A percentile compares a stretch with the other conserved stretches of the same genome.
These are phyloP conservation scores for Phlogophora meticulosa DNA, from an alignment of 2,888 invertebrate species.

Conservation along the genomic window DNA sequence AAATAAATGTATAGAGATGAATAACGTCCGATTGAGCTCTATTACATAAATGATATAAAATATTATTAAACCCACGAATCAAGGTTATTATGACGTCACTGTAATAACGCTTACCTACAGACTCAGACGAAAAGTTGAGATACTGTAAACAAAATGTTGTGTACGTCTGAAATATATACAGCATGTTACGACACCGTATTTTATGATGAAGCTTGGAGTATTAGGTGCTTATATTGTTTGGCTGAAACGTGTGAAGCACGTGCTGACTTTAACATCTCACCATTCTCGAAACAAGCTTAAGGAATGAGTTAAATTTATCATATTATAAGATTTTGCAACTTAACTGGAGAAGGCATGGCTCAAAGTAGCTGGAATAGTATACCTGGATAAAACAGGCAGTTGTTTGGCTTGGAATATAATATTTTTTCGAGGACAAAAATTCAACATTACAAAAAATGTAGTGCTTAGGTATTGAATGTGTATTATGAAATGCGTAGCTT, in stretches of 20 bases:
- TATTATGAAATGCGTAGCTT: conserved; percentile 20
- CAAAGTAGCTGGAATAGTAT: not conserved
- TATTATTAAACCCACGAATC: conserved; percentile 2
- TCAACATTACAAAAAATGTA: not conserved
- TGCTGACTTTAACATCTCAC: conserved; percentile 10
- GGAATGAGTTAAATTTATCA: conserved; percentile 34
- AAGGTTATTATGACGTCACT: conserved; percentile 22
- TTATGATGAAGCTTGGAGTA: conserved; percentile 12
- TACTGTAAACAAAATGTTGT: conserved; percentile 31
- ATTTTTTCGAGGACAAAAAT: conserved; percentile 14
- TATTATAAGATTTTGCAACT: conserved; percentile 24
- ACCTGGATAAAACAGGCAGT: not conserved
- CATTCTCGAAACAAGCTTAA: conserved; percentile 39
- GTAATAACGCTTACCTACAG: conserved; percentile 28
- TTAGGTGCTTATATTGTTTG: conserved; percentile 23
- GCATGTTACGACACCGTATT: conserved; percentile 17
- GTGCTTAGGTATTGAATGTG: conserved; percentile 9
- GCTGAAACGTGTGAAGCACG: conserved; percentile 13
- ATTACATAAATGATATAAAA: conserved; percentile 36
- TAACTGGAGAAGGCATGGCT: conserved; percentile 1
- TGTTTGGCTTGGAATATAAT: not conserved
- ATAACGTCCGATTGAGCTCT: conserved; percentile 36
- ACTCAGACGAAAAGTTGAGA: conserved; percentile 11
- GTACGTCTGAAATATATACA: conserved; percentile 16
- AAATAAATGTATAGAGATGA: conserved; percentile 28